Evolutionary conservation across 64 coral and sea anemone genomes (phyloP).

Genomic region (Stichodactyla mertensii): DNA sequence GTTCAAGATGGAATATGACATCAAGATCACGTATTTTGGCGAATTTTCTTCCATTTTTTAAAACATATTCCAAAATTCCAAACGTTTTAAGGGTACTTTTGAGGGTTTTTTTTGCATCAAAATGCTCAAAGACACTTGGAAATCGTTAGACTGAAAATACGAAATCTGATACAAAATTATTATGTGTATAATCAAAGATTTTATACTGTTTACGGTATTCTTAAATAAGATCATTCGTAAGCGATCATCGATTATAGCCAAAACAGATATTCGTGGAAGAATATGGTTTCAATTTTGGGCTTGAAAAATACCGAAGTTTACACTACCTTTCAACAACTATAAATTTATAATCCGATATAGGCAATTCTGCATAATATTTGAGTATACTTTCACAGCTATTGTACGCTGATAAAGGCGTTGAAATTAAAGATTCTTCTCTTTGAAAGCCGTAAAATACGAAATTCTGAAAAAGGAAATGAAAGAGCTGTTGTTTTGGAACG

Average conservation of each 20-base stretch:
- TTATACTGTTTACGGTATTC: background rate
- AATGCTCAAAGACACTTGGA: background rate
- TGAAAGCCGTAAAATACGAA: background rate
- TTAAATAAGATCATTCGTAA: background rate
- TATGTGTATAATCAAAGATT: background rate
- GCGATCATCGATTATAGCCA: background rate
- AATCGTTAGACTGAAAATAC: background rate
- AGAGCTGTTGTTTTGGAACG: background rate
- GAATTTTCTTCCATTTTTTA: background rate
- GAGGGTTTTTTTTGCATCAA: background rate
- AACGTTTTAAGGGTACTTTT: background rate
- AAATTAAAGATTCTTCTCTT: background rate
- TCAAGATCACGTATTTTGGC: background rate
- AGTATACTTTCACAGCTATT: too few species aligned
- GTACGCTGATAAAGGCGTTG: background rate
- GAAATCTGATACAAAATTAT: background rate
- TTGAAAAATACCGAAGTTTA: background rate
- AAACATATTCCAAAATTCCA: background rate
- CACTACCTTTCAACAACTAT: background rate
- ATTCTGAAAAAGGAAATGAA: background rate
- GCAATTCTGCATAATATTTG: background rate
- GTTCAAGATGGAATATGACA: background rate
- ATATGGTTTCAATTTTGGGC: background rate
- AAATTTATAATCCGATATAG: background rate
- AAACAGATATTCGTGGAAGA: background rate